Evolutionary conservation across 2,888 invertebrate genomes (phyloP).

Genomic region (Acronicta aceris): DNA sequence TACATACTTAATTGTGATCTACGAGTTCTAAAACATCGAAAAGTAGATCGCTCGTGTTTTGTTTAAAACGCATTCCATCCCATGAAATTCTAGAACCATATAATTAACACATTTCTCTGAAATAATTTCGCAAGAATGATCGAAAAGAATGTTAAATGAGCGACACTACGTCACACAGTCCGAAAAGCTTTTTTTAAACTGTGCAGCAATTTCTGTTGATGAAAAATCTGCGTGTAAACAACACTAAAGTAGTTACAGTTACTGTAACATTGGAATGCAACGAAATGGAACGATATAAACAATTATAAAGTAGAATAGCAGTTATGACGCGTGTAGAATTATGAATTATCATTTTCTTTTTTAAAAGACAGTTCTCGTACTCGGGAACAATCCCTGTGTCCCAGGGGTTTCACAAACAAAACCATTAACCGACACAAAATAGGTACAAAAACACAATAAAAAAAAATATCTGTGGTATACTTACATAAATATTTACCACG

Average conservation of each 20-base stretch:
- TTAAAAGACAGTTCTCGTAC: too few relatives aligned
- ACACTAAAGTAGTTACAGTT: not conserved
- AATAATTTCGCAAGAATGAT: conserved; percentile 15
- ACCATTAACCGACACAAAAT: too few relatives aligned
- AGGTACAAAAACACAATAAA: too few relatives aligned
- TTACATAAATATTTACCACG: too few relatives aligned
- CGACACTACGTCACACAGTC: conserved; percentile 18
- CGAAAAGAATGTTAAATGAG: conserved; percentile 28
- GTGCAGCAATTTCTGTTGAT: not conserved
- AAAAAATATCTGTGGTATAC: too few relatives aligned
- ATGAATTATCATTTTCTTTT: too few relatives aligned
- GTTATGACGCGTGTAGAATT: too few relatives aligned
- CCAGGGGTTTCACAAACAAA: too few relatives aligned
- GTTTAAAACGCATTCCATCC: conserved; percentile 8
- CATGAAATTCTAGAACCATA: conserved; percentile 28
- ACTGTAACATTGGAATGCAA: not conserved
- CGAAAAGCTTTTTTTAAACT: not conserved
- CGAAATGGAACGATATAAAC: too few relatives aligned
- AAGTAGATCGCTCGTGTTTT: not conserved
- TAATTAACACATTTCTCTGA: conserved; percentile 24
- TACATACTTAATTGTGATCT: too few relatives aligned
- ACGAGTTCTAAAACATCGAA: not conserved
- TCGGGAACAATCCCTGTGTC: too few relatives aligned
- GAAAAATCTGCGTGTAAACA: not conserved
- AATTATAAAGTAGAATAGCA: too few relatives aligned